Evolutionary conservation across 1,140 invertebrate species (phyloP).

Genomic region (Nasonia giraulti): DNA sequence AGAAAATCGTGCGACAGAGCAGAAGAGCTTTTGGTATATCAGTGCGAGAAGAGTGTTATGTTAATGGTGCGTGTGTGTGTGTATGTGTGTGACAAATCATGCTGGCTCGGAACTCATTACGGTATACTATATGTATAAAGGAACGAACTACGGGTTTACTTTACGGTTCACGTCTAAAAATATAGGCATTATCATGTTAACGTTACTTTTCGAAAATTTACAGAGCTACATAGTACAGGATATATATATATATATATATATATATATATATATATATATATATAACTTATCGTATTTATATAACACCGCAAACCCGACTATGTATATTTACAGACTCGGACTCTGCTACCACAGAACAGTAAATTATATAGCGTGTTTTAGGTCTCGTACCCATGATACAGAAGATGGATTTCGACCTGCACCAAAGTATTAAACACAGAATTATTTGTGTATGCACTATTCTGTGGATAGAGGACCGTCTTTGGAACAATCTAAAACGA

Average conservation of each 20-base stretch:
- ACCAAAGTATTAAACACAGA: neutral
- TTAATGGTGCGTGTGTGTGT: neutral
- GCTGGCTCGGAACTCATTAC: neutral
- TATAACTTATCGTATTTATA: neutral
- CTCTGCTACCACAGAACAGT: neutral
- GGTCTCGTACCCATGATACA: neutral
- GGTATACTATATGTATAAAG: neutral
- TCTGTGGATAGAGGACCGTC: neutral
- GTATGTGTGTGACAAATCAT: neutral
- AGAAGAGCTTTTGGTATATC: neutral
- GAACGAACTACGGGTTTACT: neutral
- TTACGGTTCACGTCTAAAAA: neutral
- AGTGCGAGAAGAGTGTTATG: neutral
- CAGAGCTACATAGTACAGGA: too few species aligned
- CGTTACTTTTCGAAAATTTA: neutral
- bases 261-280: too few species aligned
- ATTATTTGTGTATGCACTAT: neutral
- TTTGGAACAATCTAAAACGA: neutral
- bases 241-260: too few species aligned
- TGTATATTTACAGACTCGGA: neutral
- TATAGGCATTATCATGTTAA: neutral
- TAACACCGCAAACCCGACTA: neutral
- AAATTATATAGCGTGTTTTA: neutral
- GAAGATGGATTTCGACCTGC: neutral
- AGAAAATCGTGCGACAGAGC: neutral